These are phyloP conservation scores for Erannis defoliaria DNA, from an alignment of 2,888 invertebrate genomes.

Conservation along the genomic window DNA sequence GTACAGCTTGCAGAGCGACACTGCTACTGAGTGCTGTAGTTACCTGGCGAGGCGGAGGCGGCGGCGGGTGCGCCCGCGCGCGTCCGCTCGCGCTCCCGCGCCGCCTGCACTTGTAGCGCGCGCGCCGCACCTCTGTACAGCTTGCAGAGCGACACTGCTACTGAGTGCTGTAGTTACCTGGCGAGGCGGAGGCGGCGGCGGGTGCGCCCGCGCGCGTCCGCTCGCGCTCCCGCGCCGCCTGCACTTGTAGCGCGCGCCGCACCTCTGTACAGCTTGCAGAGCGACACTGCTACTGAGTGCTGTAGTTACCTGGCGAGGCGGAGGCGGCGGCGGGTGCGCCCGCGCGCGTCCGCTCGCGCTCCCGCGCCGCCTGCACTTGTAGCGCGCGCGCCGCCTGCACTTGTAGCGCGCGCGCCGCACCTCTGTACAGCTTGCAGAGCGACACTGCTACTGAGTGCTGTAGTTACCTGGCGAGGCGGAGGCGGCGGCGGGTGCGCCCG, in stretches of 20 bases:
- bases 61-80: background rate
- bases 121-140: too few species aligned
- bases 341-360: background rate
- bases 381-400: too few species aligned
- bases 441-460: too few species aligned
- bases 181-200: background rate
- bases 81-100: background rate
- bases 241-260: constrained; percentile 89
- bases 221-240: constrained; percentile 86
- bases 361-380: too few species aligned
- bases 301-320: too few species aligned
- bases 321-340: background rate
- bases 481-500: background rate
- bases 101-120: too few species aligned
- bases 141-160: too few species aligned
- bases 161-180: too few species aligned
- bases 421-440: too few species aligned
- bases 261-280: constrained; percentile 87
- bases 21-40: background rate
- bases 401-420: too few species aligned
- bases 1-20: constrained; percentile 87
- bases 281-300: constrained; percentile 61
- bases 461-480: too few species aligned
- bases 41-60: background rate
- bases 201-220: constrained; percentile 57